Base-by-base conservation (phyloP, 2,113 vertebrate genomes). In the Vulpes lagopus region DNA sequence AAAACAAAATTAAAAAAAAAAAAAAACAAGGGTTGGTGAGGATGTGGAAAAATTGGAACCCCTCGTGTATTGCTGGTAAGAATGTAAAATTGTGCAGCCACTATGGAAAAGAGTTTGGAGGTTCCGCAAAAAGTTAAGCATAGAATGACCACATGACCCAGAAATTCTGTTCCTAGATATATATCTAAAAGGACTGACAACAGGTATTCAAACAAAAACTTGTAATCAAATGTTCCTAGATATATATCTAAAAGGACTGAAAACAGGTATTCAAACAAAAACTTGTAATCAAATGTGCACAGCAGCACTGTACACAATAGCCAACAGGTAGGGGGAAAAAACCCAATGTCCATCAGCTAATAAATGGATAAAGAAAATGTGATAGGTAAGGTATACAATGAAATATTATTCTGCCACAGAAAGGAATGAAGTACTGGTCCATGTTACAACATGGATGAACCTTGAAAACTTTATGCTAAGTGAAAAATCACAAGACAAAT, bases 211-310 rank as follows among this genome's bases (percentile, higher is more conserved):
- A 64, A 82, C 49, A 88, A 87, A 96, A 82, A 62, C 49, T 59
- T n/a, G 84, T 32, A 73, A 35, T n/a, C 43, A 80, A 19, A 43
- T 38, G 11, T 88, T 69, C 57, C 65, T 67, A 86, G 60, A 53
- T 81, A 60, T 62, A 38, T 32, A 65, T 64, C 55, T 51, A 6
- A 27, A 51, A 76, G 73, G 80, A 35, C 32, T 83, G 62, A 64
- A 88, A 93, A 83, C n/a, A 35, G 35, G 8, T 81, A n/a, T 73
- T 82, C 57, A 65, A 64, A 82, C 49, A 88, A 87, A 96, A 82
- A 62, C 49, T 59, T n/a, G 84, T 32, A 73, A 35, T n/a, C 43
- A 80, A 19, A 43, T 38, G 11, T 88, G 73, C 30, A 64, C 43
- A 62, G 49, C 74, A n/a, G 14, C 32, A 25, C 49, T 35, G 5